Base-by-base conservation (phyloP, 2,797 vertebrate genomes). In the Knipowitschia caucasica region DNA sequence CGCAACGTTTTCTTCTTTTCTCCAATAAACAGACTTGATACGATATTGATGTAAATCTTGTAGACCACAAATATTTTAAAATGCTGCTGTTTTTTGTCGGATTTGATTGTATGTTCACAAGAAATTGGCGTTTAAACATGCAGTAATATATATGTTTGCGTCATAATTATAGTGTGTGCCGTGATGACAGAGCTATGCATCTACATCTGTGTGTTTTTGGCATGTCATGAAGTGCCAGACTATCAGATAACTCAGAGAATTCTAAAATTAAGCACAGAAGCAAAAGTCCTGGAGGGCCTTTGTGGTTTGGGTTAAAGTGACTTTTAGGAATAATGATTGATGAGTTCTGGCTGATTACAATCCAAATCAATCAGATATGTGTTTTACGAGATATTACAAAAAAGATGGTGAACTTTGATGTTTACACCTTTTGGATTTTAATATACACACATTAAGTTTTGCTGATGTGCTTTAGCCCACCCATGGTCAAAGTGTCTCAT, bases 1-100 rank as follows among this genome's bases (percentile, higher is more conserved):
- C 31, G 52, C 34, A 38, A 18, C 15, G 9, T 23, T 66, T 70
- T 31, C 3, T 27, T n/a, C 2, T 17, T 17, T 26, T 25, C 20
- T 9, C 26, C 18, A 46, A 30, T 47, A 12, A 30, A 47, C 11
- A 30, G 7, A 12, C 17, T 46, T 46, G 5, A 1, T n/a, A n/a
- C n/a, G n/a, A n/a, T n/a, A n/a, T n/a, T n/a, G n/a, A n/a, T n/a
- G n/a, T n/a, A n/a, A n/a, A n/a, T n/a, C n/a, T n/a, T n/a, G n/a
- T n/a, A n/a, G n/a, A n/a, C n/a, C n/a, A n/a, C n/a, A n/a, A n/a
- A n/a, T n/a, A n/a, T n/a, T n/a, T n/a, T n/a, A n/a, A n/a, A n/a
- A n/a, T n/a, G n/a, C n/a, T n/a, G n/a, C n/a, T n/a, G n/a, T n/a
- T n/a, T n/a, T n/a, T n/a, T n/a, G n/a, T n/a, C n/a, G n/a, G n/a